Evolutionary conservation across 2,888 invertebrate genomes (phyloP), one percentile per base, ranked within the genome.

Genomic region (Brachycybe producta): DNA sequence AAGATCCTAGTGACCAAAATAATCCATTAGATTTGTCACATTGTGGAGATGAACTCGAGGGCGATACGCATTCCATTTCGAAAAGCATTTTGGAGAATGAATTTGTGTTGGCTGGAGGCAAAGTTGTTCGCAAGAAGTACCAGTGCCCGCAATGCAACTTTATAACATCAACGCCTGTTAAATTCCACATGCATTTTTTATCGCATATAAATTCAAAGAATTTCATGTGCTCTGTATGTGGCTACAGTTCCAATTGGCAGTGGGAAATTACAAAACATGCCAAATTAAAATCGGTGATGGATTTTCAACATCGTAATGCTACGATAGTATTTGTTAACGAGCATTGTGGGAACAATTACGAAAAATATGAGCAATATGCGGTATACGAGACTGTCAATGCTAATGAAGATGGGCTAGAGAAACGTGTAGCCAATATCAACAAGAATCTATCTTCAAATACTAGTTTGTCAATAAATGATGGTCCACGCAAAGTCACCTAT

Each of bases 261-360:
- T 92, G 91, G 86, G 94, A 94, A 70, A 88, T 94, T 54, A 87
- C 88, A 24, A 88, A 94, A 67, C 95, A 95, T 67, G 91, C 94
- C 57, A 82, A 87, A 62, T 72, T 90, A 60, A 90, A 88, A 71
- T 82, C 84, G 5, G 82, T 82, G 21, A 75, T 86, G 56, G 88
- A 87, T 70, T 80, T 81, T 45, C 79, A 79, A 43, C 90, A 90
- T 67, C 46, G 83, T 44, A 59, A 59, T 17, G 67, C 67, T 13
- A 80, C 82, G 67, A 86, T 90, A 39, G 72, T 90, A 50, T 84
- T 90, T 81, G 88, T 64, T 49, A 88, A 90, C 65, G 87, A 88
- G 69, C 85, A 87, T 34, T 90, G 90, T 7, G 74, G 87, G 55
- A 75, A 88, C 57, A 88, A 90, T 69, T 90, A 90, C 66, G 84